Evolutionary conservation across 2,113 vertebrate species (phyloP).

Genomic region (Bostrychus sinensis): DNA sequence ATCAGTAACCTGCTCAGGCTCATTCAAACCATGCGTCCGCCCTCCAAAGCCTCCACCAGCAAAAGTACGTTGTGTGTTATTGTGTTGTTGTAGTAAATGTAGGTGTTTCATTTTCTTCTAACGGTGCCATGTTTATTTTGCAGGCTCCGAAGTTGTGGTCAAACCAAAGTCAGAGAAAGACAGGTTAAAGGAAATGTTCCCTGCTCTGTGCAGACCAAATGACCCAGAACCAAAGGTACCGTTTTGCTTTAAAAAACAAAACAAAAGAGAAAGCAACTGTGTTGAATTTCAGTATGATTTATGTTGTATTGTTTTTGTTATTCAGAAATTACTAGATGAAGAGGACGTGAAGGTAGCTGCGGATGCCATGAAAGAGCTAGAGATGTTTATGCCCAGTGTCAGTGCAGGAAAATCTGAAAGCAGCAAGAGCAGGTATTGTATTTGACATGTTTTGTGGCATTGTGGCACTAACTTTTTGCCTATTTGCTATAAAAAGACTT

Average conservation of each 20-base stretch:
- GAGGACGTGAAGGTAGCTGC: slow-evolving; percentile 96
- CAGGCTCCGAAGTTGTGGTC: slow-evolving; percentile 59
- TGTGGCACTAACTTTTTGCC: not conserved
- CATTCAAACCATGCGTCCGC: slow-evolving; percentile 96
- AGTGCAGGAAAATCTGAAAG: slow-evolving; percentile 73
- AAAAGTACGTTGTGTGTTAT: slow-evolving; percentile 78
- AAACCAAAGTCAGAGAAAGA: slow-evolving; percentile 90
- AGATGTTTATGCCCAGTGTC: slow-evolving; percentile 92
- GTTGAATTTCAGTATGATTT: not conserved
- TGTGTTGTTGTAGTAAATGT: not conserved
- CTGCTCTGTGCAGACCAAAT: slow-evolving; percentile 90
- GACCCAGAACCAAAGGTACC: slow-evolving; percentile 86
- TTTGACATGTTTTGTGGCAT: not conserved
- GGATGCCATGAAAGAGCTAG: slow-evolving; percentile 93
- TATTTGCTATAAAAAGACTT: not conserved
- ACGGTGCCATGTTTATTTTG: not conserved
- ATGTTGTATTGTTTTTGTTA: slow-evolving; percentile 4
- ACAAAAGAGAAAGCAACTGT: no score
- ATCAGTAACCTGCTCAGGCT: slow-evolving; percentile 91
- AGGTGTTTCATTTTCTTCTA: not conserved
- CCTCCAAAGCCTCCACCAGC: slow-evolving; percentile 82
- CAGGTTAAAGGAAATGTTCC: slow-evolving; percentile 90
- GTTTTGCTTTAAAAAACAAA: not conserved
- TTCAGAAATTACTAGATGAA: slow-evolving; percentile 87
- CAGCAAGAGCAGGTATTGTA: slow-evolving; percentile 81